Conservation (phyloP, 1,140 invertebrate genomes). For the Acromyrmex echinatior region DNA sequence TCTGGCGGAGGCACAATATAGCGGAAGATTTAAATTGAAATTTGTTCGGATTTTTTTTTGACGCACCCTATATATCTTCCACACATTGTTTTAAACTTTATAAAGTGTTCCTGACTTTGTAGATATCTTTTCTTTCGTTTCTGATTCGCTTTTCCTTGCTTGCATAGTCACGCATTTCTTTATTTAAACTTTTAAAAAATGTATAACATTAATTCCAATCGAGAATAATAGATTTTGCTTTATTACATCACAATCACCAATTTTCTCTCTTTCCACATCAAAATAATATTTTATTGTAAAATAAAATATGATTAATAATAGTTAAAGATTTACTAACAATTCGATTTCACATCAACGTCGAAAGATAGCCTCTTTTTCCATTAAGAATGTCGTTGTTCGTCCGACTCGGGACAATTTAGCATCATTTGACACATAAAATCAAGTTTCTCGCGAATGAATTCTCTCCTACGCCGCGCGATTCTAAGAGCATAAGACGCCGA, state of each 20-base stretch:
- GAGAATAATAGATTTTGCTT: neutral
- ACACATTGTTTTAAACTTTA: neutral
- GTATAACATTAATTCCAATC: neutral
- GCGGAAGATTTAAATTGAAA: no score
- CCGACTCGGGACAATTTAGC: conserved; percentile 36
- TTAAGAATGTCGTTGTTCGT: neutral
- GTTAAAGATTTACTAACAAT: neutral
- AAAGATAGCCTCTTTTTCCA: neutral
- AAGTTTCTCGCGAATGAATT: conserved; percentile 49
- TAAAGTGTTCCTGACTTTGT: neutral
- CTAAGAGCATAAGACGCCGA: conserved; percentile 47
- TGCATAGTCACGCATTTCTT: neutral
- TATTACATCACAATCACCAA: neutral
- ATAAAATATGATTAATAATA: conserved; percentile 1
- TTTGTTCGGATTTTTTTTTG: no score
- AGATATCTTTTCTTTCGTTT: neutral
- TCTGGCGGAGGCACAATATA: no score
- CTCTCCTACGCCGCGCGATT: conserved; percentile 16
- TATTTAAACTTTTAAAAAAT: neutral
- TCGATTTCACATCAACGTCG: neutral
- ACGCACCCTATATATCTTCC: no score
- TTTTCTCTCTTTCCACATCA: neutral
- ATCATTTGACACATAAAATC: conserved; percentile 47
- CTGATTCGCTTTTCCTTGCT: neutral
- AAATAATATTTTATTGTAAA: neutral